Conservation (phyloP, 2,797 vertebrate genomes). For the Hippopotamyrus pictus region DNA sequence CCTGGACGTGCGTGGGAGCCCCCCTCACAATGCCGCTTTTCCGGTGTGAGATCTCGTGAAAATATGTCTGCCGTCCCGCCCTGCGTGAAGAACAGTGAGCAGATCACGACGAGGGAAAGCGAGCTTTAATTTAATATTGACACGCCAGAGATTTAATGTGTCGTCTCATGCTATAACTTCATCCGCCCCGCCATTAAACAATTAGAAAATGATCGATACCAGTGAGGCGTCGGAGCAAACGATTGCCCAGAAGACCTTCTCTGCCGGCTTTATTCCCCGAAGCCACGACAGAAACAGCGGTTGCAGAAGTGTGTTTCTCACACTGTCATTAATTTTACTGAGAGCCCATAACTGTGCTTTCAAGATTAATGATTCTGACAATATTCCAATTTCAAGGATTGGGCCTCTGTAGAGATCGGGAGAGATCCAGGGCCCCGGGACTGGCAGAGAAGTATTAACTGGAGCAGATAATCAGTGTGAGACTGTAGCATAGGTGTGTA, state of each 20-base stretch:
- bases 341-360: constrained; percentile 9
- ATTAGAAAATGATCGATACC: constrained; percentile 17
- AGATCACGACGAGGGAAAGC: neutral
- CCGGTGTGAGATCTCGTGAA: neutral
- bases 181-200: constrained; percentile 9
- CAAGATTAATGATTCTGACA: constrained; percentile 20
- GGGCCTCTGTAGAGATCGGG: neutral
- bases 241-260: neutral
- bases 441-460: neutral
- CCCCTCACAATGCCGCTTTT: neutral
- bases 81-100: neutral
- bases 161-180: neutral
- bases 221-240: neutral
- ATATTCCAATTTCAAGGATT: constrained; percentile 19
- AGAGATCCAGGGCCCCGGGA: neutral
- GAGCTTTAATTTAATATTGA: constrained; percentile 1
- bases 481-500: constrained; percentile 2
- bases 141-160: constrained; percentile 11
- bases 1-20: neutral
- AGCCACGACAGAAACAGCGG: neutral
- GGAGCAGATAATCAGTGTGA: neutral
- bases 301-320: neutral
- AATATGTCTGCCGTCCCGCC: neutral
- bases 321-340: constrained; percentile 13
- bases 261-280: neutral